Evolutionary conservation across 1,140 invertebrate genomes (phyloP).

Genomic region (Magallana ariakensis): DNA sequence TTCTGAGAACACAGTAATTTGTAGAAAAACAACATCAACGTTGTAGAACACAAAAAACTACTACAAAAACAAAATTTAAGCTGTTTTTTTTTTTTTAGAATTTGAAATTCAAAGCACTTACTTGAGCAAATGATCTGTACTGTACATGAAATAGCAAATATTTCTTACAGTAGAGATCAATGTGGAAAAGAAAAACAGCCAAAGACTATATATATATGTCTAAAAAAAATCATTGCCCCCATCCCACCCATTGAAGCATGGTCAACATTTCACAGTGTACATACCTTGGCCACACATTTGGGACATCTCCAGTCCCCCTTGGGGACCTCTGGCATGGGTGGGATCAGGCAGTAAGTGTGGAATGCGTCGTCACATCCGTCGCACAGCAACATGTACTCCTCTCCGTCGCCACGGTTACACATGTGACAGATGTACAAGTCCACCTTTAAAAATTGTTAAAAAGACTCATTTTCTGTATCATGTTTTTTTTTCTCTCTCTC

Average conservation of each 20-base stretch:
- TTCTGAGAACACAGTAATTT: too few species aligned
- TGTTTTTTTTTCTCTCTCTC: background rate
- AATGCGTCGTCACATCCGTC: constrained; percentile 99
- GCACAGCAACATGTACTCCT: constrained; percentile 94
- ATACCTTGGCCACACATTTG: constrained; percentile 91
- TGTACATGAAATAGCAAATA: too few species aligned
- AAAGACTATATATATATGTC: too few species aligned
- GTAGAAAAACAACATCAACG: too few species aligned
- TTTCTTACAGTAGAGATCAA: too few species aligned
- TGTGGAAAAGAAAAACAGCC: too few species aligned
- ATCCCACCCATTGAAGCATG: too few species aligned
- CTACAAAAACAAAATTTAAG: too few species aligned
- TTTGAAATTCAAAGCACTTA: background rate
- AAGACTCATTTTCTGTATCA: background rate
- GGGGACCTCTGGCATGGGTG: constrained; percentile 94
- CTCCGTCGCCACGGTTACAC: constrained; percentile 94
- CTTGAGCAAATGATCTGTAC: background rate
- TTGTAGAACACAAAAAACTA: too few species aligned
- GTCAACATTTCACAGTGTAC: background rate
- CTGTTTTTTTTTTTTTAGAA: background rate
- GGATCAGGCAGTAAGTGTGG: constrained; percentile 97
- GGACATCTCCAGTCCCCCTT: constrained; percentile 85
- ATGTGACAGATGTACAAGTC: constrained; percentile 89
- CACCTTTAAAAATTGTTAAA: constrained; percentile 82
- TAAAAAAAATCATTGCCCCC: too few species aligned